Conservation (phyloP, 2,113 vertebrate genomes). For the Heterotilapia buettikoferi region DNA sequence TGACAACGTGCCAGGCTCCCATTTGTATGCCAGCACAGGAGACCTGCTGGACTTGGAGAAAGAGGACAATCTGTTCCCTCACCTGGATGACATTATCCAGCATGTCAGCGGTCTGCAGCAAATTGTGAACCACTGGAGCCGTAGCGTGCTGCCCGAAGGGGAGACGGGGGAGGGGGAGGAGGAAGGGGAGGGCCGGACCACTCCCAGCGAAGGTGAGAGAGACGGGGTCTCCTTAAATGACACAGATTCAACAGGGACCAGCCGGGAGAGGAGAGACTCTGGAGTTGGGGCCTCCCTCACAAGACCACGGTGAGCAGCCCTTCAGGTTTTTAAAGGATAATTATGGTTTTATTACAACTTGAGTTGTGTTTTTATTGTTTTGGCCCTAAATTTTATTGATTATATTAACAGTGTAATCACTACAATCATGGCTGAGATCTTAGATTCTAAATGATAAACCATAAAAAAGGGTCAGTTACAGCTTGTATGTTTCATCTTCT, state of each 20-base stretch:
- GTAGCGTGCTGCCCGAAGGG: conserved; percentile 77
- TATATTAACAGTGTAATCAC: neutral
- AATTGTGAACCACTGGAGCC: conserved; percentile 90
- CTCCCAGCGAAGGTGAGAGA: conserved; percentile 85
- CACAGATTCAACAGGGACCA: conserved; percentile 79
- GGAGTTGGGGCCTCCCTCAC: conserved; percentile 94
- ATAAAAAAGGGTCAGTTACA: neutral
- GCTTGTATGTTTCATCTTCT: neutral
- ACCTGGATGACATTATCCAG: conserved; percentile 89
- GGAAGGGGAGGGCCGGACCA: conserved; percentile 80
- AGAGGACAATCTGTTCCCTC: conserved; percentile 85
- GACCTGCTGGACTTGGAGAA: conserved; percentile 91
- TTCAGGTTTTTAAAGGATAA: neutral
- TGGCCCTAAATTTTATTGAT: neutral
- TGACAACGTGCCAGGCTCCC: conserved; percentile 93
- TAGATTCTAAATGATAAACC: neutral
- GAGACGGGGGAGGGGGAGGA: conserved; percentile 57
- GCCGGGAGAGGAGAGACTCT: conserved; percentile 91
- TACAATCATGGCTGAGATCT: neutral
- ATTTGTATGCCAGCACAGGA: conserved; percentile 93
- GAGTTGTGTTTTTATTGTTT: neutral
- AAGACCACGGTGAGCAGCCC: conserved; percentile 78
- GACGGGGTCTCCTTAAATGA: conserved; percentile 87
- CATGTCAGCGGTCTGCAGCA: conserved; percentile 89
- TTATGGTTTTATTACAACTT: neutral